These are phyloP conservation scores for Anser brachyrhynchus DNA, from an alignment of 2,113 vertebrate species.

Conservation along the genomic window DNA sequence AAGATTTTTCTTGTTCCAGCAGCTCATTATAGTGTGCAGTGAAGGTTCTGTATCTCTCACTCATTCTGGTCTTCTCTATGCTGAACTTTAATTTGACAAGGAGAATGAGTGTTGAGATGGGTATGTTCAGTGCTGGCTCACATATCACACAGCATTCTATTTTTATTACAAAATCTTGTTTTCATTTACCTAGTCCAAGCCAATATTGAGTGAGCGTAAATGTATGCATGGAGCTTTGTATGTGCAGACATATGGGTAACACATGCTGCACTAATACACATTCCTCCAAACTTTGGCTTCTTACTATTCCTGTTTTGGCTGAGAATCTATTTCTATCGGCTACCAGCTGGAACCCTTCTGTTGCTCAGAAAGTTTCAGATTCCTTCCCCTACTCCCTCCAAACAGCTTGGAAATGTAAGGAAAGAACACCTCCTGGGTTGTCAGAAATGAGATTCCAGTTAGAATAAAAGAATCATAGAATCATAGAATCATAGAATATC, in stretches of 20 bases:
- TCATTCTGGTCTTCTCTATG: neutral
- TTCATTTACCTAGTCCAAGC: neutral
- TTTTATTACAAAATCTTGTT: neutral
- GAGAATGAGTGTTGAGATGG: neutral
- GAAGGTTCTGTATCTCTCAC: neutral
- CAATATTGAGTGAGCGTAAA: neutral
- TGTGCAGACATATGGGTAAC: slow-evolving; percentile 16
- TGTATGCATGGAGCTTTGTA: neutral
- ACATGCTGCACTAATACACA: neutral
- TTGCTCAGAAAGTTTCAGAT: slow-evolving; percentile 28
- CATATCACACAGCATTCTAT: neutral
- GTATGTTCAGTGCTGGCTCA: fast-evolving
- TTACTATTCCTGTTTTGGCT: slow-evolving; percentile 16
- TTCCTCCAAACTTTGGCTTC: neutral
- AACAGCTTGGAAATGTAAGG: neutral
- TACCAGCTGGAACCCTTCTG: slow-evolving; percentile 23
- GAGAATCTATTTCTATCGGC: neutral
- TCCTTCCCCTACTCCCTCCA: neutral
- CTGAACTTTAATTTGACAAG: neutral
- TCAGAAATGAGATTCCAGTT: neutral
- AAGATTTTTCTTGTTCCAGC: neutral
- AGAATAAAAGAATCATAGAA: no score
- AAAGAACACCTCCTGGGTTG: neutral
- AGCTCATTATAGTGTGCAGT: neutral
- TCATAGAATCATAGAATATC: no score